Evolutionary conservation across 2,113 vertebrate species (phyloP), one percentile per base, ranked within the genome.

Genomic region (Argyrosomus japonicus): DNA sequence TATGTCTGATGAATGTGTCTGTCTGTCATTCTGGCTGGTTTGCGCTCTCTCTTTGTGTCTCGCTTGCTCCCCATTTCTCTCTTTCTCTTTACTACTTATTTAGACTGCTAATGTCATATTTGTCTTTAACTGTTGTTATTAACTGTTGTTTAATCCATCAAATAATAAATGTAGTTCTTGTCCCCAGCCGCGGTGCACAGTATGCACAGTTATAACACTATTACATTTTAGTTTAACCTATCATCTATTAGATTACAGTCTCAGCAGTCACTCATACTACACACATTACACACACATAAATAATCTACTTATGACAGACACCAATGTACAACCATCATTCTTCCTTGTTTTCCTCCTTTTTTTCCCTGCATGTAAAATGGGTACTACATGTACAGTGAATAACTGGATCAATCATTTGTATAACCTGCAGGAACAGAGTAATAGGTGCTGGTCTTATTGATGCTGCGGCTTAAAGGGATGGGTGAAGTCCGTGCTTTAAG

Each of bases 1-100:
- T 23, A 53, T 67, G 68, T 45, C 77, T 75, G 77, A 81, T 81
- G 57, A 78, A 83, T 87, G 73, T 76, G 68, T 77, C 72, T 81
- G 53, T 50, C 51, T 58, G 36, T 75, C 69, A 53, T 50, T 71
- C 56, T 53, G n/a, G 43, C 25, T 36, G 13, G 2, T 56, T 53
- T 63, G 13, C 36, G 36, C 45, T 61, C 60, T 61, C 6, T 48
- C 50, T 84, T 64, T 75, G 54, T 81, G 47, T 63, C 53, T 29
- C 40, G 17, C 69, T 40, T 2, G 0, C 13, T 75, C 56, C 23
- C 27, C 53, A 3, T 43, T 62, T 48, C 11, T 62, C 29, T 43
- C 25, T 60, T 54, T 65, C 11, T 1, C 4, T 79, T 69, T 62
- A 6, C n/a, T 68, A 10, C 23, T 62, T 45, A 32, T 63, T 75